A percentile compares a stretch with the other conserved stretches of the same genome.
phyloP scores from a whole-genome alignment of 2,113 vertebrate species.

The Ifrita kowaldi region DNA sequence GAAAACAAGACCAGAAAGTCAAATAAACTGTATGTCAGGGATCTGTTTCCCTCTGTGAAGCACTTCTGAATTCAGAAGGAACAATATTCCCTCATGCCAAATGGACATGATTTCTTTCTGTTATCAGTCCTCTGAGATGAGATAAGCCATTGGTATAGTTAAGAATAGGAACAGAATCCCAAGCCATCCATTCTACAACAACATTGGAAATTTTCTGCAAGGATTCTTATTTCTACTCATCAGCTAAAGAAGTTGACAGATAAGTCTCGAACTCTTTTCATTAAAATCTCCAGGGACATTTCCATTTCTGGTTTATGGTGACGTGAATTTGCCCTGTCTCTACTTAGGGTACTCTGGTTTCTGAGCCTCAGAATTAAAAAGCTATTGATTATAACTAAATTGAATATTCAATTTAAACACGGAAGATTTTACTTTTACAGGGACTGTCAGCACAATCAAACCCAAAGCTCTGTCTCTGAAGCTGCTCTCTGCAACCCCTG shows the following conservation, averaged over 20 bases:
- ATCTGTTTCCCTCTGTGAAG: not conserved
- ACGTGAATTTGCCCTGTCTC: not conserved
- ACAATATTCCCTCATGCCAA: not conserved
- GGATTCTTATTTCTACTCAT: not conserved
- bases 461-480: not conserved
- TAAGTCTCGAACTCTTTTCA: not conserved
- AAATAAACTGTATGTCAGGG: not conserved
- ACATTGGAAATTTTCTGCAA: not conserved
- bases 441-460: not conserved
- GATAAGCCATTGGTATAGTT: not conserved
- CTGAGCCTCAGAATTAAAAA: not conserved
- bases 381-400: not conserved
- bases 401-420: not conserved
- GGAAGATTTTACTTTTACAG: not conserved
- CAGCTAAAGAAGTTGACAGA: not conserved
- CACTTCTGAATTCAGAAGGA: not conserved
- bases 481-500: not conserved
- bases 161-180: not conserved
- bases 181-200: not conserved
- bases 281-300: not conserved
- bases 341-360: not conserved
- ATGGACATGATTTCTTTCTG: not conserved
- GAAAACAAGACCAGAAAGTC: not conserved
- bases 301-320: not conserved
- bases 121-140: not conserved